Percentiles rank a stretch among this genome's conserved stretches.
These are phyloP conservation scores for Sciurus niger DNA, from an alignment of 2,113 vertebrate genomes.

Conservation along the genomic window DNA sequence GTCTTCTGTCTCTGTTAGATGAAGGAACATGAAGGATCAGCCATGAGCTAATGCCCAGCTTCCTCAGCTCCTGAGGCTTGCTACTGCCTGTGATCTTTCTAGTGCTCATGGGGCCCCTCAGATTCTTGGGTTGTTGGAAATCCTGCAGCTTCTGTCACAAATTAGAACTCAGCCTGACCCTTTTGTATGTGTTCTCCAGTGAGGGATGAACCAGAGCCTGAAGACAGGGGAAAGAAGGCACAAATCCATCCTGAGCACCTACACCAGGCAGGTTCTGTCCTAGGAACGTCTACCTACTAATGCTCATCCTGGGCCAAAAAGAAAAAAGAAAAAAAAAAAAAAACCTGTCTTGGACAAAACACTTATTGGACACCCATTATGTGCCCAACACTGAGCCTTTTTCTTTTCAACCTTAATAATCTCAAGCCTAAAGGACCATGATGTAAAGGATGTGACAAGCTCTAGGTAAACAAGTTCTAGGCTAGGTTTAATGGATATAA, in stretches of 20 bases:
- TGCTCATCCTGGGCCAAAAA: neutral
- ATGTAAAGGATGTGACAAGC: neutral
- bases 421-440: neutral
- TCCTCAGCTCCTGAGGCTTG: neutral
- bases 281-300: neutral
- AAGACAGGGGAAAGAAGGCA: too few relatives aligned
- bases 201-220: neutral
- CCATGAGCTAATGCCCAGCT: too few relatives aligned
- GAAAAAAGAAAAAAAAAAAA: too few relatives aligned
- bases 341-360: neutral
- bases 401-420: neutral
- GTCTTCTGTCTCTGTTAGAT: neutral
- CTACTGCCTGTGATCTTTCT: neutral
- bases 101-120: accelerated
- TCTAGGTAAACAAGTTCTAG: neutral
- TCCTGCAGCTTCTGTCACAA: too few relatives aligned
- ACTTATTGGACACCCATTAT: neutral
- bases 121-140: neutral
- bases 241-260: neutral
- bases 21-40: neutral
- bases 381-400: neutral
- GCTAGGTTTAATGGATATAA: neutral
- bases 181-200: neutral
- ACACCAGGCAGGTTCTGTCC: neutral
- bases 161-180: neutral